These are phyloP conservation scores for Luidia sarsii DNA, from an alignment of 53 echinoderm and acorn worm species.

Conservation along the genomic window DNA sequence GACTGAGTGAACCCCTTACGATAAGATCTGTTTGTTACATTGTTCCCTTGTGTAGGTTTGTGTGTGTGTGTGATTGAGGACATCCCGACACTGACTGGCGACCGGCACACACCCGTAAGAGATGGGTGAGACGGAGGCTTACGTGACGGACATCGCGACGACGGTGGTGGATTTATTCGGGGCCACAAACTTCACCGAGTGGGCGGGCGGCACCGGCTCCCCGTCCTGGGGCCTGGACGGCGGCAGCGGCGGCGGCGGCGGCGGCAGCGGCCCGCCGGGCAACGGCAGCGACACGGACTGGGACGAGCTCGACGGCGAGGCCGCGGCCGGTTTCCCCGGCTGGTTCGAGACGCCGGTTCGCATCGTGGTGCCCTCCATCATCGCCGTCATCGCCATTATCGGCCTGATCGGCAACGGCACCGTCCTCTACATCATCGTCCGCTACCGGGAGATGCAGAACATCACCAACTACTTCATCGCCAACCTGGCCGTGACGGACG, in stretches of 20 bases:
- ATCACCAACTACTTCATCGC: slow-evolving; percentile 99
- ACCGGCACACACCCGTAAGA: background rate
- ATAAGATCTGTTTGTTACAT: no score
- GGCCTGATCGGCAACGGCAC: slow-evolving; percentile 88
- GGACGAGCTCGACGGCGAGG: background rate
- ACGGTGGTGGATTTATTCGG: slow-evolving; percentile 35
- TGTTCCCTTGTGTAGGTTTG: no score
- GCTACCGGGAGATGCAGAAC: slow-evolving; percentile 96
- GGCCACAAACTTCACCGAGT: slow-evolving; percentile 22
- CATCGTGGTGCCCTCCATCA: slow-evolving; percentile 63
- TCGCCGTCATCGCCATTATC: slow-evolving; percentile 74
- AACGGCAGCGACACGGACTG: background rate
- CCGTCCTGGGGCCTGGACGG: background rate
- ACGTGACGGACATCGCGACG: slow-evolving; percentile 43
- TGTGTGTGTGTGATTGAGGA: no score
- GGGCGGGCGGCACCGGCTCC: background rate
- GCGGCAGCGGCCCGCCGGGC: background rate
- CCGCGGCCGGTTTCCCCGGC: background rate
- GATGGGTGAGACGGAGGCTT: slow-evolving; percentile 25
- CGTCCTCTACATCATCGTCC: slow-evolving; percentile 90
- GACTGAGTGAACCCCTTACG: no score
- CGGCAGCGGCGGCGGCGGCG: no score
- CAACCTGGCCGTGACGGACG: slow-evolving; percentile 91
- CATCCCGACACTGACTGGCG: background rate
- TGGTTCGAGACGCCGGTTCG: background rate